phyloP scores from a whole-genome alignment of 2,113 vertebrate species.

The Misgurnus anguillicaudatus region DNA sequence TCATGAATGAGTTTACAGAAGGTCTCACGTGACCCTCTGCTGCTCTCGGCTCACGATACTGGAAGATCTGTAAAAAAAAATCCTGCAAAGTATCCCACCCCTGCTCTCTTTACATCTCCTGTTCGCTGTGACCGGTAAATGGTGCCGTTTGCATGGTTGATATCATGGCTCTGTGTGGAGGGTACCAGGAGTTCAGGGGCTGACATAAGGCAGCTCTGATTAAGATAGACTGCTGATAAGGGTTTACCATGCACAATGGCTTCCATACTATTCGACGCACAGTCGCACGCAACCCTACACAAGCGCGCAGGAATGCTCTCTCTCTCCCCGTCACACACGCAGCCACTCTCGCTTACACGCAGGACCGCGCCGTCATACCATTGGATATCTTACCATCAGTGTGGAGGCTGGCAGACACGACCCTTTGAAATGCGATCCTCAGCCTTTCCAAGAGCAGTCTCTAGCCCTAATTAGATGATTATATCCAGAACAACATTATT shows the following conservation, averaged over 20 bases:
- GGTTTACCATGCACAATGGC: slow-evolving; percentile 49
- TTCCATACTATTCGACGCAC: slow-evolving; percentile 53
- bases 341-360: slow-evolving; percentile 34
- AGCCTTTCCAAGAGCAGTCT: slow-evolving; percentile 76
- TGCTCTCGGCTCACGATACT: background rate
- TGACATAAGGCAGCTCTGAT: slow-evolving; percentile 50
- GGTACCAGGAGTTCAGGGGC: background rate
- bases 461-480: slow-evolving; percentile 78
- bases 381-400: slow-evolving; percentile 78
- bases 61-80: background rate
- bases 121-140: slow-evolving; percentile 19
- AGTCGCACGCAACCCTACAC: slow-evolving; percentile 51
- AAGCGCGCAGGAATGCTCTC: slow-evolving; percentile 51
- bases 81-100: slow-evolving; percentile 9
- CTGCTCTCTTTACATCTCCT: slow-evolving; percentile 28
- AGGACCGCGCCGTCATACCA: slow-evolving; percentile 51
- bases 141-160: slow-evolving; percentile 26
- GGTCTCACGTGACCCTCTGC: background rate
- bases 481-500: slow-evolving; percentile 85
- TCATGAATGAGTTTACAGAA: no score
- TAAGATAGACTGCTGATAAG: slow-evolving; percentile 56
- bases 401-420: slow-evolving; percentile 76
- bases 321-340: slow-evolving; percentile 40
- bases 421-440: slow-evolving; percentile 84
- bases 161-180: slow-evolving; percentile 6